These are phyloP conservation scores for Batillaria attramentaria DNA, from an alignment of 1,140 invertebrate genomes.

Conservation along the genomic window DNA sequence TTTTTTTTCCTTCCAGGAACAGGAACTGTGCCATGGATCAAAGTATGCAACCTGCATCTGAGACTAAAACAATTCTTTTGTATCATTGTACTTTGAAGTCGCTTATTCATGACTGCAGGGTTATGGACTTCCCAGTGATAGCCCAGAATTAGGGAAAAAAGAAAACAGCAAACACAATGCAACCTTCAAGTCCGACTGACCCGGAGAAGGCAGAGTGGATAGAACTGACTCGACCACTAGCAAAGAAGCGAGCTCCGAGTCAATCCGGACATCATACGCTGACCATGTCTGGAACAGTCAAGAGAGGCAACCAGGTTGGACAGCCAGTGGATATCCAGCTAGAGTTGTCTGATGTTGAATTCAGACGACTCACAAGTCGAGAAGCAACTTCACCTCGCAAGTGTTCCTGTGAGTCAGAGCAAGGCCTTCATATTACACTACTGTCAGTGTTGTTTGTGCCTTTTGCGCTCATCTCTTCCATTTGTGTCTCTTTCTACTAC, in stretches of 20 bases:
- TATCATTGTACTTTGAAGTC: neutral
- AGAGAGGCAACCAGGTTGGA: slow-evolving; percentile 81
- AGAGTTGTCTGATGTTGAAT: slow-evolving; percentile 76
- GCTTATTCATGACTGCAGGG: neutral
- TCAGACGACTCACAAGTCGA: slow-evolving; percentile 80
- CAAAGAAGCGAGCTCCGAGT: slow-evolving; percentile 24
- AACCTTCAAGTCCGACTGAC: neutral
- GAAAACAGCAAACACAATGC: slow-evolving; percentile 70
- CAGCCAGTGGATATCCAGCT: slow-evolving; percentile 82
- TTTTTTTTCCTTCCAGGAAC: too few species aligned
- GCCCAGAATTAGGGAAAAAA: slow-evolving; percentile 78
- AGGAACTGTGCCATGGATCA: too few species aligned
- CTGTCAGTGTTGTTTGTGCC: slow-evolving; percentile 80
- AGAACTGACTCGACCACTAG: slow-evolving; percentile 36
- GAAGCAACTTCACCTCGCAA: slow-evolving; percentile 71
- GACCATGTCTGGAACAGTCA: slow-evolving; percentile 79
- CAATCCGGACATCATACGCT: slow-evolving; percentile 42
- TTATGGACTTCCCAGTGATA: slow-evolving; percentile 68
- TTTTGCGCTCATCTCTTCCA: slow-evolving; percentile 78
- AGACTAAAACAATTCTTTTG: too few species aligned
- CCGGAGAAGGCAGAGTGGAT: slow-evolving; percentile 39
- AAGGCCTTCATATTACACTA: slow-evolving; percentile 80
- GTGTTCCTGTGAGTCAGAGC: slow-evolving; percentile 75
- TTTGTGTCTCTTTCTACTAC: slow-evolving; percentile 82
- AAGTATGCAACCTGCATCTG: too few species aligned